Base-by-base conservation (phyloP, 1,140 invertebrate genomes). In the Sinella curviseta region DNA sequence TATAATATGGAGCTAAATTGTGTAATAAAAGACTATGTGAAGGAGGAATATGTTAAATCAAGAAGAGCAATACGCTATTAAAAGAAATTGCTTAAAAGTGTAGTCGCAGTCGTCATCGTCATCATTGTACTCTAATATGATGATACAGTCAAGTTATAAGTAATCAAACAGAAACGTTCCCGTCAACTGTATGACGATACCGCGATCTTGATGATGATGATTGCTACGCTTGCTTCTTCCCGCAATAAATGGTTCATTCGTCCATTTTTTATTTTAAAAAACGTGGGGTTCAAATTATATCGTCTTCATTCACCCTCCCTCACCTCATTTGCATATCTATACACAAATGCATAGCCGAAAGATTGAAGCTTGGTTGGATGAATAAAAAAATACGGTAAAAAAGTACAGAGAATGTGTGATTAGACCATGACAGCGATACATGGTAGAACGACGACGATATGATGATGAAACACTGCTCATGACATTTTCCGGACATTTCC, bases 401-500 rank as follows among this genome's bases (percentile, higher is more conserved):
- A 60, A 17, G 55, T 60, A 60, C 55, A 24, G n/a, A 60, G 55
- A 60, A n/a, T n/a, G 55, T 31, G 12, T 70, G 31, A 60, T 30
- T 33, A 33, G 65, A 70, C 26, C 12, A 33, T 30, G 65, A 70
- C 65, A 33, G 31, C 31, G 30, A 33, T 70, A 33, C 26, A 48
- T 48, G 39, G 8, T 48, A 12, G 8, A 12, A 12, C 8, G 39
- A 16, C 24, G 24, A 3, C 12, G 57, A 60, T 14, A 60, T 60
- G 31, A 70, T 70, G 65, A 70, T 33, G 65, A 33, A 70, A 33
- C 65, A 30, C 28, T 70, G 65, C 65, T 70, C 31, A 70, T 70
- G 65, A 70, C 65, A 70, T 70, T 70, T 70, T 33, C 65, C 65
- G 65, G 65, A 70, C 65, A n/a, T 70, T 70, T 60, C 55, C 24